Conservation (phyloP, 2,888 invertebrate species). For the Lapara coniferarum region DNA sequence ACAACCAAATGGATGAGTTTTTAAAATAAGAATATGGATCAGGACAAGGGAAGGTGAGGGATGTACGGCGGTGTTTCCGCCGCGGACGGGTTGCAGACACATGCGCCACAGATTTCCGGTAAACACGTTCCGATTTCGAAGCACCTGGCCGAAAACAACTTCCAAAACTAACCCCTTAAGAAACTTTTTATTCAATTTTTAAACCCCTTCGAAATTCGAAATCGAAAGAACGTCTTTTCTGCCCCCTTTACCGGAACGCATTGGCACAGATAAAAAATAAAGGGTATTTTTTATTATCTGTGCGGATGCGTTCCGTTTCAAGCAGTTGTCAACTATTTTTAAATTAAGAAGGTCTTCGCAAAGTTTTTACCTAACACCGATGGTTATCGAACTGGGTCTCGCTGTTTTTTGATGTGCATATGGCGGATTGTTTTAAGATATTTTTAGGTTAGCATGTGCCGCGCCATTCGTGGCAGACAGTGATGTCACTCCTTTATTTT, state of each 20-base stretch:
- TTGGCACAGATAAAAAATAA: slow-evolving; percentile 23
- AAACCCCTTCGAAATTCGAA: slow-evolving; percentile 66
- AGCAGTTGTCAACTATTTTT: slow-evolving; percentile 59
- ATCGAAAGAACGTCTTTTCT: slow-evolving; percentile 62
- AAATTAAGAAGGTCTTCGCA: slow-evolving; percentile 43
- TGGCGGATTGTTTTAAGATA: slow-evolving; percentile 72
- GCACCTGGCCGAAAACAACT: slow-evolving; percentile 76
- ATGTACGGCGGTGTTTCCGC: slow-evolving; percentile 75
- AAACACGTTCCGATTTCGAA: slow-evolving; percentile 66
- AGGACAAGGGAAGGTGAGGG: slow-evolving; percentile 60
- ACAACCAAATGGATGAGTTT: slow-evolving; percentile 53
- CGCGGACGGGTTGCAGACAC: slow-evolving; percentile 73
- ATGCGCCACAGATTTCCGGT: slow-evolving; percentile 81
- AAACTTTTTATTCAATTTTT: slow-evolving; percentile 65
- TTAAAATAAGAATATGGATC: slow-evolving; percentile 55
- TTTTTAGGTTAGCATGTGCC: slow-evolving; percentile 78
- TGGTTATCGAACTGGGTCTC: slow-evolving; percentile 58
- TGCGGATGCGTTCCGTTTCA: slow-evolving; percentile 47
- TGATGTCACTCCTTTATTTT: slow-evolving; percentile 75
- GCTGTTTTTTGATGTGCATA: slow-evolving; percentile 66
- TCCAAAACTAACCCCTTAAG: slow-evolving; percentile 49
- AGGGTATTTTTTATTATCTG: slow-evolving; percentile 54
- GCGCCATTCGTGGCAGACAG: slow-evolving; percentile 73
- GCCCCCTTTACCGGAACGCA: slow-evolving; percentile 54
- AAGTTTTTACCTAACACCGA: slow-evolving; percentile 37